Conservation (phyloP, 2,113 vertebrate species). For the Pseudorasbora parva region DNA sequence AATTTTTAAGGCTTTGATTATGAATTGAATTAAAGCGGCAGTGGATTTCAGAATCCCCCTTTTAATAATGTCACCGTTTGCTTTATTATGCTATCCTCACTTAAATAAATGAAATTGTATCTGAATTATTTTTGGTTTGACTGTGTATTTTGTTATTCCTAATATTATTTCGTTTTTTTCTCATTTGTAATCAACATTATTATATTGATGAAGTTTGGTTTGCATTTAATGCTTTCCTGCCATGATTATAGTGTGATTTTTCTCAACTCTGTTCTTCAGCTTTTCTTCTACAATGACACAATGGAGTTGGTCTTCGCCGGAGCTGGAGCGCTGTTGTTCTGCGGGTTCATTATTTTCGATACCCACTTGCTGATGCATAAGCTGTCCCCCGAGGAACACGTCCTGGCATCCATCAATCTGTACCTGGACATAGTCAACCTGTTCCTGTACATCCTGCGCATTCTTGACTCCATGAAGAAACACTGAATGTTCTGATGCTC, state of each 20-base stretch:
- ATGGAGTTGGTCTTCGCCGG: constrained; percentile 83
- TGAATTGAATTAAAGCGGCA: too few relatives aligned
- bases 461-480: constrained; percentile 90
- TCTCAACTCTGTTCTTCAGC: constrained; percentile 68
- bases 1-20: too few relatives aligned
- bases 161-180: neutral
- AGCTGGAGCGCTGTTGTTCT: constrained; percentile 88
- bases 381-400: constrained; percentile 94
- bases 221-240: neutral
- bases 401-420: constrained; percentile 91
- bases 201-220: neutral
- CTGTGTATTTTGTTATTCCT: too few relatives aligned
- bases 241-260: neutral
- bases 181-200: neutral
- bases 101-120: too few relatives aligned
- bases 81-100: too few relatives aligned
- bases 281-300: constrained; percentile 87
- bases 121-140: too few relatives aligned
- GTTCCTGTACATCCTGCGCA: constrained; percentile 87
- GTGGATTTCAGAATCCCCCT: too few relatives aligned
- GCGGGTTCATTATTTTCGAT: constrained; percentile 96
- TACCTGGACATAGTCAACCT: constrained; percentile 96
- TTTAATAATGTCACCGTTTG: too few relatives aligned
- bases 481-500: constrained; percentile 72
- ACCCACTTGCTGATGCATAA: constrained; percentile 92